phyloP scores from a whole-genome alignment of 2,113 vertebrate genomes.

The Gallinago undulata region DNA sequence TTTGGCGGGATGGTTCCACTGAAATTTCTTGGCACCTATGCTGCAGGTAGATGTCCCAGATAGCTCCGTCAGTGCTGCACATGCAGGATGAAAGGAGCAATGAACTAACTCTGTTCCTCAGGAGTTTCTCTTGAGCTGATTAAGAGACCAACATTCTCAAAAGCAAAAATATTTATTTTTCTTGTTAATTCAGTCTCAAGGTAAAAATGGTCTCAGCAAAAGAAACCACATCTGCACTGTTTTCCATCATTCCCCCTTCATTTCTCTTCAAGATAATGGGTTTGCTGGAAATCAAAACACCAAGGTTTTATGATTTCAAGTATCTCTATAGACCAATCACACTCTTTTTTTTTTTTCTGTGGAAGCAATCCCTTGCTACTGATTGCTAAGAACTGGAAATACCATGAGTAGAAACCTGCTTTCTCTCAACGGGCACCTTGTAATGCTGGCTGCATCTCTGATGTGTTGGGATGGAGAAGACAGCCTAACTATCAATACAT shows the following conservation, averaged over 20 bases:
- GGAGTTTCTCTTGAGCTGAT: background rate
- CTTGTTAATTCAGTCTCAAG: background rate
- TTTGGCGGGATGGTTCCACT: background rate
- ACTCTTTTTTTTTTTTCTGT: background rate
- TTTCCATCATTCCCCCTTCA: background rate
- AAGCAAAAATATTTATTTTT: background rate
- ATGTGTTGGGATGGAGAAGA: background rate
- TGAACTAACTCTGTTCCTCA: background rate
- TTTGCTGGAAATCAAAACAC: background rate
- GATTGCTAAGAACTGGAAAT: background rate
- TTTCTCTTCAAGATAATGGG: background rate
- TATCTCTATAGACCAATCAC: too few species aligned
- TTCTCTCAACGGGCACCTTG: background rate
- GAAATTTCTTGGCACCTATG: fast-evolving
- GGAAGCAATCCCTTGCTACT: background rate
- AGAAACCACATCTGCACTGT: background rate
- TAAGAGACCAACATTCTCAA: background rate
- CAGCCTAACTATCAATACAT: background rate
- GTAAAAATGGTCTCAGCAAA: too few species aligned
- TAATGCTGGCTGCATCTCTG: background rate
- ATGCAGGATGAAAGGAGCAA: background rate
- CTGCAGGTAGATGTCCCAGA: background rate
- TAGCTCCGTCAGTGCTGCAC: background rate
- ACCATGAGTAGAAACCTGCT: background rate
- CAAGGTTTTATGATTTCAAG: background rate